phyloP scores from a whole-genome alignment of 2,113 vertebrate species.

The Capra hircus region DNA sequence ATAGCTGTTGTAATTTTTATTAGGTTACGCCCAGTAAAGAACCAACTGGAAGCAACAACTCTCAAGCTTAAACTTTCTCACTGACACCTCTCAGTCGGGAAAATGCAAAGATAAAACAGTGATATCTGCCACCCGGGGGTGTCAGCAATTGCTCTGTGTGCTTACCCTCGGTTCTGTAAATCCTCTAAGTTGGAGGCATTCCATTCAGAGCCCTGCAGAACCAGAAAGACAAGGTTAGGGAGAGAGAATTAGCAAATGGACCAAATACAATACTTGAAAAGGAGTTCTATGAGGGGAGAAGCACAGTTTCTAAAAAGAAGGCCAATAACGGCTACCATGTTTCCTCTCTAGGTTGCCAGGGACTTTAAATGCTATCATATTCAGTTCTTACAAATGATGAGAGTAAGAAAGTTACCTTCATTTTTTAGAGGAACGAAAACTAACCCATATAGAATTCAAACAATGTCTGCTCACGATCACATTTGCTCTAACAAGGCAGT shows the following conservation, averaged over 20 bases:
- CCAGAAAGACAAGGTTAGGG: conserved; percentile 47
- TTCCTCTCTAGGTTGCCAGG: neutral
- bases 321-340: neutral
- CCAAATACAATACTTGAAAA: conserved; percentile 7
- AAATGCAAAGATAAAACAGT: conserved; percentile 34
- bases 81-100: neutral
- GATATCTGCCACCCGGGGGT: neutral
- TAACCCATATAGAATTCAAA: neutral
- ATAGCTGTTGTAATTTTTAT: neutral
- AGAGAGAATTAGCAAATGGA: conserved; percentile 3
- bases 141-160: neutral
- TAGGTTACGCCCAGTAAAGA: neutral
- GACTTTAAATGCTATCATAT: neutral
- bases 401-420: neutral
- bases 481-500: neutral
- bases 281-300: neutral
- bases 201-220: conserved; percentile 94
- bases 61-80: conserved; percentile 25
- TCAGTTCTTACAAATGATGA: neutral
- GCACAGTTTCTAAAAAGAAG: neutral
- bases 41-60: neutral
- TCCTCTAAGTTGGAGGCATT: conserved; percentile 98
- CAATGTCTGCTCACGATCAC: neutral
- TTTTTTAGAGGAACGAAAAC: conserved; percentile 11
- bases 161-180: conserved; percentile 97